Evolutionary conservation across 2,797 vertebrate genomes (phyloP).

Genomic region (Anabas testudineus): DNA sequence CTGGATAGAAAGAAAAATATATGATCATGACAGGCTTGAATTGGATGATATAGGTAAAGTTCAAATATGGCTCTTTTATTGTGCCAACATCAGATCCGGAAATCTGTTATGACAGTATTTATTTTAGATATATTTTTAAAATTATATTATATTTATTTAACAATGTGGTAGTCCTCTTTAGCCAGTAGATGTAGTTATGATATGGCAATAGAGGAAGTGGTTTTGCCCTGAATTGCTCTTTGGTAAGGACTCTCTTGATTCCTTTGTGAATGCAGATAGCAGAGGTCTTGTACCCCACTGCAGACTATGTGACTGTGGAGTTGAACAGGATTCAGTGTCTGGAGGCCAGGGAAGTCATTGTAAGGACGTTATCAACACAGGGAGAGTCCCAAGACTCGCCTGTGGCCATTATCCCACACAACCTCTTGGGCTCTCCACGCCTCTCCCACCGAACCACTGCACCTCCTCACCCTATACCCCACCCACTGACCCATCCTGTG

Average conservation of each 20-base stretch:
- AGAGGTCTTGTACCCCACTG: conserved; percentile 92
- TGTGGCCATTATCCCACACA: conserved; percentile 87
- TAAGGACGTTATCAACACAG: conserved; percentile 94
- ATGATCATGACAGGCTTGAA: not conserved
- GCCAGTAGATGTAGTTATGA: not conserved
- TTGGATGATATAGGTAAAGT: not conserved
- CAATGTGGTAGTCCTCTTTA: not conserved
- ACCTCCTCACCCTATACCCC: conserved; percentile 66
- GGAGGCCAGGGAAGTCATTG: conserved; percentile 91
- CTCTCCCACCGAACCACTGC: conserved; percentile 79
- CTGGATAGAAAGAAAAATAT: conserved; percentile 3
- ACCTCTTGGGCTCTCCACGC: conserved; percentile 90
- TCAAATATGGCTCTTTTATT: not conserved
- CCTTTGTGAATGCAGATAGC: conserved; percentile 88
- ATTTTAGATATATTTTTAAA: too few species aligned
- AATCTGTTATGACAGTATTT: not conserved
- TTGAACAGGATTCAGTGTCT: conserved; percentile 89
- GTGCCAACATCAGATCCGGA: not conserved
- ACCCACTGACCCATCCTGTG: conserved; percentile 54
- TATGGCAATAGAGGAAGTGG: not conserved
- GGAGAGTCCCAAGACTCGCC: conserved; percentile 95
- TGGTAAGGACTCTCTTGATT: conserved; percentile 55
- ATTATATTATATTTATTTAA: too few species aligned
- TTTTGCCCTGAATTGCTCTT: conserved; percentile 32
- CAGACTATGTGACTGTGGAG: conserved; percentile 89